These are phyloP conservation scores for Nannospalax galili DNA, from an alignment of 2,113 vertebrate genomes.

Conservation along the genomic window DNA sequence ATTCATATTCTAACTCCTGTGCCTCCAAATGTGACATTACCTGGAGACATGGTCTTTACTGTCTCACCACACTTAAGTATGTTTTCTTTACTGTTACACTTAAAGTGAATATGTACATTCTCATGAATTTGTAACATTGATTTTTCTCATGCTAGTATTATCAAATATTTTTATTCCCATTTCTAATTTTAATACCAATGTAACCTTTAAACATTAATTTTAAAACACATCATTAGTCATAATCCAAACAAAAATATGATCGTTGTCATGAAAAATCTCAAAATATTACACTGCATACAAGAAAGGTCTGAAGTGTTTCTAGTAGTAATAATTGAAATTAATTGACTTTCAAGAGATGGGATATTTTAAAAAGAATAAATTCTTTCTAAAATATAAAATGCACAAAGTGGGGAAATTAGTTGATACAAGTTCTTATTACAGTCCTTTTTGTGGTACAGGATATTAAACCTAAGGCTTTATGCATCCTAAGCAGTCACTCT, in stretches of 20 bases:
- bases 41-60: neutral
- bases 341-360: neutral
- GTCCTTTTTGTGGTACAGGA: too few species aligned
- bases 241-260: neutral
- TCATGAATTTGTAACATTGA: neutral
- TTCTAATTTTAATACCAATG: conserved; percentile 11
- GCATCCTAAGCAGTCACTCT: too few species aligned
- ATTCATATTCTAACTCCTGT: neutral
- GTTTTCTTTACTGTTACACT: too few species aligned
- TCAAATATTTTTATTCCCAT: neutral
- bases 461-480: neutral
- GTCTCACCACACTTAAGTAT: too few species aligned
- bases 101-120: neutral
- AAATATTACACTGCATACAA: neutral
- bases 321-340: neutral
- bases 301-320: neutral
- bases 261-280: neutral
- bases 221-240: neutral
- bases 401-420: neutral
- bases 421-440: too few species aligned
- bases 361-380: neutral
- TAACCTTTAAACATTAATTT: conserved; percentile 25
- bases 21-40: neutral
- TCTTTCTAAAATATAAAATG: neutral
- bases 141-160: neutral